phyloP scores from a whole-genome alignment of 2,797 vertebrate genomes.

The Eidolon dupreanum region DNA sequence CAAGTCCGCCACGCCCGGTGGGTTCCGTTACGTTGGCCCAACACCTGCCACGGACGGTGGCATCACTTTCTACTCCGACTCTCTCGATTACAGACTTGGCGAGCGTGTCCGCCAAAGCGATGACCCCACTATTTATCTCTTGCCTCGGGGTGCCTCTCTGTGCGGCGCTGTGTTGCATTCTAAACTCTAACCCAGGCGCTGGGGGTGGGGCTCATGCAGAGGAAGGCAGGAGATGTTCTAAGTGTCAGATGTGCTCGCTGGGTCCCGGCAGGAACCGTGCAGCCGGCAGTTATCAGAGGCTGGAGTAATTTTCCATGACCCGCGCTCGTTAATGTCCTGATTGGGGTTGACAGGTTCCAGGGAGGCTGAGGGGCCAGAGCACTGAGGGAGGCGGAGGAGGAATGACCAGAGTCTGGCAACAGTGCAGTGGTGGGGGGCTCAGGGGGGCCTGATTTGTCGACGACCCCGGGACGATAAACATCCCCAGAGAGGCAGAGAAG shows the following conservation, averaged over 20 bases:
- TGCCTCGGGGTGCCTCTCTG: neutral
- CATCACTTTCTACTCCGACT: neutral
- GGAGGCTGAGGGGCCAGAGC: neutral
- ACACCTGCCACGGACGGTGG: neutral
- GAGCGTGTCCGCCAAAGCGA: neutral
- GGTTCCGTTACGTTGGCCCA: neutral
- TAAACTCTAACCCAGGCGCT: neutral
- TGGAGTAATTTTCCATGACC: slow-evolving; percentile 72
- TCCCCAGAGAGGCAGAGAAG: slow-evolving; percentile 62
- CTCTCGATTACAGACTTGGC: neutral
- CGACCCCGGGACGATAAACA: slow-evolving; percentile 50
- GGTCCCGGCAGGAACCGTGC: neutral
- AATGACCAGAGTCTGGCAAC: slow-evolving; percentile 67
- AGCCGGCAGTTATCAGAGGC: slow-evolving; percentile 29
- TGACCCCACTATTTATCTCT: neutral
- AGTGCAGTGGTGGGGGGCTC: neutral
- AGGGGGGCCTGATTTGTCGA: slow-evolving; percentile 58
- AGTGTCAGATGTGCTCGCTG: neutral
- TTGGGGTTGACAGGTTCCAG: slow-evolving; percentile 64
- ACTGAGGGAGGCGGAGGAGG: slow-evolving; percentile 2
- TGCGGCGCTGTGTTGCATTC: neutral
- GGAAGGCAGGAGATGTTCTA: neutral
- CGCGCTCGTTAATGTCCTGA: slow-evolving; percentile 42
- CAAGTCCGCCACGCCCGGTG: rapidly evolving
- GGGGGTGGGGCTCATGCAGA: neutral